A percentile compares a stretch with the other conserved stretches of the same genome.
phyloP scores from a whole-genome alignment of 2,113 vertebrate species.

The Cyphomyrus plagiostoma region DNA sequence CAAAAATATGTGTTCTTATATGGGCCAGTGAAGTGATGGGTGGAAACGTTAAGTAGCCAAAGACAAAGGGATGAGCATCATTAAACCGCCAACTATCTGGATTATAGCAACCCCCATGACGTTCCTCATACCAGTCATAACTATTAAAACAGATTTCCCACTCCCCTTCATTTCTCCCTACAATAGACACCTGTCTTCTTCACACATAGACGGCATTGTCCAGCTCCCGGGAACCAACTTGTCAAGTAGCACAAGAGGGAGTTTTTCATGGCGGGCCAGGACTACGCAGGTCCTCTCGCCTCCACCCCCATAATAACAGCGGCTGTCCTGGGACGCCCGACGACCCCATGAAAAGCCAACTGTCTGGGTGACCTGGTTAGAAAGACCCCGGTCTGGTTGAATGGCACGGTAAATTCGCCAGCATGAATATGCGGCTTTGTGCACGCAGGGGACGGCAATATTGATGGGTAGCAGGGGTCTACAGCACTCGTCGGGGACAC shows the following conservation, averaged over 20 bases:
- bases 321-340: slow-evolving; percentile 30
- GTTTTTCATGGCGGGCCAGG: rapidly evolving
- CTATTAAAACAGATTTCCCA: background rate
- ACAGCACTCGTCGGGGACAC: background rate
- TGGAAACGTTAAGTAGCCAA: background rate
- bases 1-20: background rate
- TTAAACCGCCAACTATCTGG: slow-evolving; percentile 14
- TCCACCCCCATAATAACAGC: slow-evolving; percentile 25
- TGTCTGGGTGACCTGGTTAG: slow-evolving; percentile 3
- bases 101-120: background rate
- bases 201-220: slow-evolving; percentile 35
- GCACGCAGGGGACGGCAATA: background rate
- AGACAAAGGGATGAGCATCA: background rate
- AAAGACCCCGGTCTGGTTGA: slow-evolving; percentile 20
- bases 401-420: background rate
- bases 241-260: background rate
- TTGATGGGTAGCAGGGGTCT: background rate
- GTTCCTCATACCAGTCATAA: background rate
- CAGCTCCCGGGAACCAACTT: background rate
- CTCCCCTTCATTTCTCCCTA: slow-evolving; percentile 8
- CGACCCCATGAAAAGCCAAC: slow-evolving; percentile 24
- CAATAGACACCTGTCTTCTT: slow-evolving; percentile 27
- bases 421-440: slow-evolving; percentile 28
- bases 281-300: slow-evolving; percentile 12
- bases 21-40: background rate